Evolutionary conservation across 2,113 vertebrate species (phyloP), one percentile per base, ranked within the genome.

Genomic region (Etheostoma spectabile): DNA sequence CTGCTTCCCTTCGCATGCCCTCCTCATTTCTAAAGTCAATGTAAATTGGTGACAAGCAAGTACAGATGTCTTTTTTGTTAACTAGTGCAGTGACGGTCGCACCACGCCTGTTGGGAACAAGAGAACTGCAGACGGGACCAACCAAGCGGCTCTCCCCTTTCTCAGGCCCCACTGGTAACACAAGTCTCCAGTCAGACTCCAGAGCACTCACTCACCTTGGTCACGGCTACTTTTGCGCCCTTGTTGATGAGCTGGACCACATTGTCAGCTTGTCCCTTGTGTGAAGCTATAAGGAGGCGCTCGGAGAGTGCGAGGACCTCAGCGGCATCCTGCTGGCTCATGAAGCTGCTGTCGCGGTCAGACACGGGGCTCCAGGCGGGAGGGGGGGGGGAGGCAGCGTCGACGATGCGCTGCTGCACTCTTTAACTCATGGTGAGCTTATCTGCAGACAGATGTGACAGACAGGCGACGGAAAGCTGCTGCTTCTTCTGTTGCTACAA

Each of bases 191-290:
- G 3, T 35, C 56, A 19, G 27, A n/a, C 7, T 14, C 11, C 1
- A 49, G n/a, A 59, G 1, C 15, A 75, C 73, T 70, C 70, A 11
- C 96, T 97, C 96, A 99, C 98, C 97, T 98, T 99, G 94, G 98
- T 99, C 93, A 99, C 96, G 0, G 97, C 98, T 94, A 99, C 97
- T 94, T 97, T 98, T 91, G 97, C 98, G 4, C 98, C 98, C 95
- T 95, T 98, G 96, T 99, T 99, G 96, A 99, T 99, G 91, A 99
- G 97, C 95, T 99, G 97, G 92, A 99, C 98, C 95, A 99, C 98
- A 97, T 97, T 97, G 93, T 99, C 97, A 7, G 95, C 95, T 91
- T 99, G 97, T 92, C 98, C 98, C 95, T 99, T 99, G 96, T 99
- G 97, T 2, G 98, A 96, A 15, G 98, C 97, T 96, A 99, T 85